phyloP scores from a whole-genome alignment of 2,888 invertebrate genomes.

The Caenorhabditis panamensis region DNA sequence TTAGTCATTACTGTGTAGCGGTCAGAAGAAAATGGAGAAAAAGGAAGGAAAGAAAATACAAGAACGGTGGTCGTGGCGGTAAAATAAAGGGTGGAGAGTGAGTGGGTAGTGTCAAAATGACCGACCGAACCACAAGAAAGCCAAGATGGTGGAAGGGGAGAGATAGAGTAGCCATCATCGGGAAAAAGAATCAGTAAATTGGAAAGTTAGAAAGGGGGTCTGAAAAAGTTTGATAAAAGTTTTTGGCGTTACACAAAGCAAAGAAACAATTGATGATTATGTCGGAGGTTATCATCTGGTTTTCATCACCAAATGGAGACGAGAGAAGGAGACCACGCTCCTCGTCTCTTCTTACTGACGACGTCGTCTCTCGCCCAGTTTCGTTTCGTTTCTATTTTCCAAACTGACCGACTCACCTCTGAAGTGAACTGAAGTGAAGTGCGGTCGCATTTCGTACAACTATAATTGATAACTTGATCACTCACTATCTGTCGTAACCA shows the following conservation, averaged over 20 bases:
- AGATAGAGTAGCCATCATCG: not conserved
- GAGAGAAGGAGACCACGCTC: constrained; percentile 29
- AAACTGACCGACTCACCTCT: constrained; percentile 37
- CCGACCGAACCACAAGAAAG: constrained; percentile 84
- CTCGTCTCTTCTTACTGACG: constrained; percentile 9
- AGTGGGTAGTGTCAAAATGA: constrained; percentile 89
- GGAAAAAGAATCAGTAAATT: constrained; percentile 25
- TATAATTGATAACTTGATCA: constrained; percentile 59
- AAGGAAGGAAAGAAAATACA: constrained; percentile 18
- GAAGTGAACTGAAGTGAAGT: not conserved
- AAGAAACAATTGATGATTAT: constrained; percentile 61
- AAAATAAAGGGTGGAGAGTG: constrained; percentile 17
- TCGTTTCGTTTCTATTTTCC: constrained; percentile 6
- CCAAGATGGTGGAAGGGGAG: constrained; percentile 4
- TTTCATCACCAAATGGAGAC: constrained; percentile 31
- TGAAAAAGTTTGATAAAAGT: constrained; percentile 25
- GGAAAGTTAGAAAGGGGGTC: constrained; percentile 31
- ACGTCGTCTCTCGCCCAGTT: constrained; percentile 33
- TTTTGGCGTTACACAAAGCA: constrained; percentile 47
- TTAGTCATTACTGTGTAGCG: constrained; percentile 36
- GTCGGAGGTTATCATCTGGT: constrained; percentile 64
- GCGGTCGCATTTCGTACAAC: constrained; percentile 35
- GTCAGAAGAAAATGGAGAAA: not conserved
- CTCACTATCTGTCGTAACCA: constrained; percentile 39
- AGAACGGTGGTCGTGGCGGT: constrained; percentile 27